Percentiles rank a stretch among this genome's conserved stretches.
phyloP scores from a whole-genome alignment of 2,113 vertebrate species.

The Varanus komodoensis region DNA sequence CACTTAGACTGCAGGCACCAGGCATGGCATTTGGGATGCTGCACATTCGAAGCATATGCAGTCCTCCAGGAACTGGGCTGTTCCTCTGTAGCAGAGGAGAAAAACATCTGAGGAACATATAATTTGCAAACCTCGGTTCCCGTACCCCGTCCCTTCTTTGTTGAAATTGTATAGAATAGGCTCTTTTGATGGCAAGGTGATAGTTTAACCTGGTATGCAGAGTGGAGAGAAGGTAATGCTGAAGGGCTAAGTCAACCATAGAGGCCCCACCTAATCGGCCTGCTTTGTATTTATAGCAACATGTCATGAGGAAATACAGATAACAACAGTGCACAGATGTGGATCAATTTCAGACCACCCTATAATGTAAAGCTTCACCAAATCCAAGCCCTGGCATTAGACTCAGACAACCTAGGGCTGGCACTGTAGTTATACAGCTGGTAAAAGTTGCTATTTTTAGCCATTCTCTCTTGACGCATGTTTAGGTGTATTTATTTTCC shows the following conservation, averaged over 20 bases:
- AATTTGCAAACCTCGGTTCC: background rate
- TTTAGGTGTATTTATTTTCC: background rate
- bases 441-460: background rate
- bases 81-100: background rate
- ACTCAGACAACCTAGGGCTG: background rate
- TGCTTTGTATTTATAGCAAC: background rate
- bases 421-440: background rate
- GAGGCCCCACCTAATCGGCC: background rate
- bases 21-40: background rate
- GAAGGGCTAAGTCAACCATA: background rate
- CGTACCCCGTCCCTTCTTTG: no score
- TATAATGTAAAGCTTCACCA: background rate
- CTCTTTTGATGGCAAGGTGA: background rate
- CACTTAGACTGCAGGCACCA: background rate
- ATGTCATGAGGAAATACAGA: background rate
- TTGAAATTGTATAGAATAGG: background rate
- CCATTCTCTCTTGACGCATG: rapidly evolving
- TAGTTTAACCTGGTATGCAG: background rate
- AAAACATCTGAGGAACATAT: background rate
- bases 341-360: background rate
- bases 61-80: background rate
- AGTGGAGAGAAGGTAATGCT: background rate
- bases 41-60: background rate
- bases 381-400: background rate
- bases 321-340: background rate